Evolutionary conservation across 2,888 invertebrate species (phyloP), one percentile per base, ranked within the genome.

Genomic region (Nudaria mundana): DNA sequence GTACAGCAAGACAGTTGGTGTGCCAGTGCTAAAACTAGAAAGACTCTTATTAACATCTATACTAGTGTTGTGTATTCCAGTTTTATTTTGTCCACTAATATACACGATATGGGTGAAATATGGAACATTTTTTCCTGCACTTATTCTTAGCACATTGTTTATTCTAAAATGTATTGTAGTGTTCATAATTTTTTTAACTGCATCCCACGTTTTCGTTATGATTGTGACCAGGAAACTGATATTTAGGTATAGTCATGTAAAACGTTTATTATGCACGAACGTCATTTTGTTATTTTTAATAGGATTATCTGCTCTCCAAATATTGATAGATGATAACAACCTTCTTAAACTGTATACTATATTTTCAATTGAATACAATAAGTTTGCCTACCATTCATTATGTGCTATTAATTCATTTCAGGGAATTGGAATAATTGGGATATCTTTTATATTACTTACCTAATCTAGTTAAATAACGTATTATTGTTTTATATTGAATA

Each of bases 401-500:
- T 34, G 30, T 23, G 16, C 14, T 20, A 12, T 30, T 10, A 33
- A 35, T n/a, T 34, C 40, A 1, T 40, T 20, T 40, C 40, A 35
- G n/a, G 40, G 40, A 2, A 10, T 35, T 11, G 34, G 10, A 1
- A 25, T 35, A n/a, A n/a, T n/a, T n/a, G n/a, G n/a, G n/a, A n/a
- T n/a, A n/a, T n/a, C n/a, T n/a, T n/a, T n/a, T n/a, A n/a, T n/a
- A n/a, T n/a, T n/a, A n/a, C n/a, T n/a, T n/a, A n/a, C n/a, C n/a
- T n/a, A n/a, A n/a, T n/a, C n/a, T n/a, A n/a, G n/a, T n/a, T n/a
- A n/a, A n/a, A n/a, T n/a, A n/a, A n/a, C n/a, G n/a, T n/a, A n/a
- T n/a, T n/a, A n/a, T n/a, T n/a, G n/a, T n/a, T n/a, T n/a, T n/a
- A n/a, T n/a, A n/a, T n/a, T n/a, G n/a, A n/a, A n/a, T n/a, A n/a